phyloP scores from a whole-genome alignment of 2,888 invertebrate genomes.

The Tuberolachnus salignus region DNA sequence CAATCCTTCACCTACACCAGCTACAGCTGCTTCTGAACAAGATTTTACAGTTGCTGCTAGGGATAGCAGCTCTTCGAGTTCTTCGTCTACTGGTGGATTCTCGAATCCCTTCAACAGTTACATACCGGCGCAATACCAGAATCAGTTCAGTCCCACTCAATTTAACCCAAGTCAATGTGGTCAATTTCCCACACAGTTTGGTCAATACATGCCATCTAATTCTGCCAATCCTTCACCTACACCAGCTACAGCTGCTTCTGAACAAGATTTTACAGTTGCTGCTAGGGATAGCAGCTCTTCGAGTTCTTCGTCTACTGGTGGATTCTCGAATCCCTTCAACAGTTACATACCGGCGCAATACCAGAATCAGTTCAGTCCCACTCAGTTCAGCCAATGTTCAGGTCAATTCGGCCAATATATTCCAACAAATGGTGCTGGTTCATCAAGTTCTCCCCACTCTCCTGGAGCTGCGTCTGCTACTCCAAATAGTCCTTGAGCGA shows the following conservation, averaged over 20 bases:
- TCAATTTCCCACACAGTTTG: too few relatives aligned
- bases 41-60: background rate
- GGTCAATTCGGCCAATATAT: background rate
- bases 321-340: too few relatives aligned
- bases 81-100: too few relatives aligned
- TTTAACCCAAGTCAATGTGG: background rate
- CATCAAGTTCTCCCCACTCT: background rate
- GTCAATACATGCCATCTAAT: background rate
- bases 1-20: background rate
- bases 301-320: too few relatives aligned
- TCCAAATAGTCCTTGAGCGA: too few relatives aligned
- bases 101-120: too few relatives aligned
- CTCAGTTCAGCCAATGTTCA: background rate
- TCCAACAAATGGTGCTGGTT: background rate
- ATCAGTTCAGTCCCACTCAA: background rate
- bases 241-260: background rate
- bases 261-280: background rate
- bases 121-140: background rate
- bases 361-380: background rate
- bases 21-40: background rate
- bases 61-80: background rate
- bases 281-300: background rate
- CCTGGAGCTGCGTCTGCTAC: background rate
- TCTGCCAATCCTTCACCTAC: background rate
- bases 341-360: slow-evolving; percentile 14